Evolutionary conservation across 2,888 invertebrate species (phyloP), one percentile per base, ranked within the genome.

Genomic region (Lasioglossum lativentre): DNA sequence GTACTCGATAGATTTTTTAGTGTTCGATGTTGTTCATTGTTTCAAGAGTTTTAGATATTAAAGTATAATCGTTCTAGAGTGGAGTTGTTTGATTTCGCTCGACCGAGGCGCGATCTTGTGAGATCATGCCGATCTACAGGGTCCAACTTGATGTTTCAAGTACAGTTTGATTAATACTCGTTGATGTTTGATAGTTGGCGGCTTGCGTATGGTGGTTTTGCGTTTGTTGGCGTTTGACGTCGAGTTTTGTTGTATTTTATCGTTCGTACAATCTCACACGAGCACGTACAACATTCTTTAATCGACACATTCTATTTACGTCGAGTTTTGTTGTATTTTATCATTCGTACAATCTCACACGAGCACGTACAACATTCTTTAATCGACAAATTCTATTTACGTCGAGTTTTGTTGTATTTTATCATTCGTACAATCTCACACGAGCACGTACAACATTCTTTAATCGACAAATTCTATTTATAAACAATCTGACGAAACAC

Each of bases 1-100:
- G 63, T 30, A 63, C 63, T 16, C 30, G 30, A 63, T 63, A 63
- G 30, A 16, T 14, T 27, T 30, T 63, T 63, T 16, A 27, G 63
- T 63, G 63, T 63, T 63, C 63, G 63, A 63, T 63, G 63, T 63
- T 27, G 63, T 63, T 63, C 63, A 63, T 63, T 63, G 63, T 63
- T 63, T 27, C 16, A 2, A 30, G 63, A 63, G 14, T 63, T 30
- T 63, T 63, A 63, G 16, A 1, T 63, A 30, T 30, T 16, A 63
- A 63, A 30, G 16, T 6, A 30, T 63, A 6, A 30, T 27, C 27
- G 63, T 6, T 6, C 27, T 27, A 14, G 14, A 27, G 59, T 59
- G 12, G 30, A 27, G 4, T 30, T 16, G 63, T 63, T 16, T 27
- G 27, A 63, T 30, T 63, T 63, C 14, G 30, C 27, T 30, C 27